Conservation (phyloP, 2,888 invertebrate species). For the Seira musarum region DNA sequence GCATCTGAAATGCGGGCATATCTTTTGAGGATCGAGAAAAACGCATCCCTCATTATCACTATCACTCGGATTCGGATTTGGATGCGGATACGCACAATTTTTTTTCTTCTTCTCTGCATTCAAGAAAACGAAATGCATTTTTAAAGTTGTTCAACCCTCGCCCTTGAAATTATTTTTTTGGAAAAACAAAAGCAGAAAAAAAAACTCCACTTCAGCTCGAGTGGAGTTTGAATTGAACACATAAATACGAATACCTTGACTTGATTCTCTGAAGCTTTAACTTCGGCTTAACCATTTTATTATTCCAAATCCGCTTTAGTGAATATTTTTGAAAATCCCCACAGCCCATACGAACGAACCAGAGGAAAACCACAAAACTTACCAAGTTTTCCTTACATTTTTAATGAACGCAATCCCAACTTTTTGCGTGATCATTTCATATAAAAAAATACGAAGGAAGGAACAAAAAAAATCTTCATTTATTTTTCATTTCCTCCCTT, state of each 20-base stretch:
- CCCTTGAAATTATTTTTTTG: not conserved
- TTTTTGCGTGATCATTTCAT: conserved; percentile 30
- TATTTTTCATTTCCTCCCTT: conserved; percentile 39
- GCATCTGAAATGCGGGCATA: no score
- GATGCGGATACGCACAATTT: not conserved
- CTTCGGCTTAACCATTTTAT: not conserved
- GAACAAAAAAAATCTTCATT: conserved; percentile 47
- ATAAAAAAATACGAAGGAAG: not conserved
- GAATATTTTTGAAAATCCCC: not conserved
- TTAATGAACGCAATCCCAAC: not conserved
- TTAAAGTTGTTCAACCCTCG: not conserved
- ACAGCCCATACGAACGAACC: no score
- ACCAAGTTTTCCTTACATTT: not conserved
- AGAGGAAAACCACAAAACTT: not conserved
- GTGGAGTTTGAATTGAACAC: no score
- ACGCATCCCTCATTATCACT: not conserved
- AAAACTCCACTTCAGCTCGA: not conserved
- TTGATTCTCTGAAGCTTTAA: no score
- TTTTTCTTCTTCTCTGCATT: not conserved
- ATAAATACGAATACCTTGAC: no score
- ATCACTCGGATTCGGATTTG: not conserved
- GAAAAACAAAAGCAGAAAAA: not conserved
- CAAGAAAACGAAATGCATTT: no score
- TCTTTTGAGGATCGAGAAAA: no score
- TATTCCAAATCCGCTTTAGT: no score